Percentiles rank a stretch among this genome's conserved stretches.
Conservation (phyloP, 2,113 vertebrate genomes). For the Ailuropoda melanoleuca region DNA sequence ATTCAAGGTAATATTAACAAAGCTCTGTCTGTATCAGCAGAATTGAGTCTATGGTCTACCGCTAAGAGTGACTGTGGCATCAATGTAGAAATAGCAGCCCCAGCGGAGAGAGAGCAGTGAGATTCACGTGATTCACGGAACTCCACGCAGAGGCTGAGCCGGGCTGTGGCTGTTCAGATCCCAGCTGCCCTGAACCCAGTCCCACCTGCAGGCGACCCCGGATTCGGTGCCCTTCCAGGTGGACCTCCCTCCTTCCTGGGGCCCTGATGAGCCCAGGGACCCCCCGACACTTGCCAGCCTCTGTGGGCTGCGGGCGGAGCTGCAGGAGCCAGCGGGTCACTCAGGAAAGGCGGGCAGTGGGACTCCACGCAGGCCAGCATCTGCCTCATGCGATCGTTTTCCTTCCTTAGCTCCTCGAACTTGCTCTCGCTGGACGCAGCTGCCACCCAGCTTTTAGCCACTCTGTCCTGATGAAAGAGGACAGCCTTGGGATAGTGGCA, state of each 20-base stretch:
- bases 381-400: background rate
- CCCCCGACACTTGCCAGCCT: background rate
- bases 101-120: background rate
- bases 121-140: background rate
- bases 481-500: background rate
- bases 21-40: no score
- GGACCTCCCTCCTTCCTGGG: background rate
- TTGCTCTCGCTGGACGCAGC: background rate
- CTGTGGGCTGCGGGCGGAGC: background rate
- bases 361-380: fast-evolving
- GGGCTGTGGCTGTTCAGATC: background rate
- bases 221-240: fast-evolving
- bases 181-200: background rate
- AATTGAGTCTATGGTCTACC: no score
- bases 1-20: no score
- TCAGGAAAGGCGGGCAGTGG: no score
- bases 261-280: background rate
- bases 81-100: background rate
- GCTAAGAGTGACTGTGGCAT: background rate
- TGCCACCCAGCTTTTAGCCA: fast-evolving
- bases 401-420: no score
- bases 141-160: background rate
- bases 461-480: background rate
- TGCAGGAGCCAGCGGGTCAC: no score
- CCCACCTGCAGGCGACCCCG: background rate